Base-by-base conservation (phyloP, 2,113 vertebrate genomes). In the Dasyprocta punctata region DNA sequence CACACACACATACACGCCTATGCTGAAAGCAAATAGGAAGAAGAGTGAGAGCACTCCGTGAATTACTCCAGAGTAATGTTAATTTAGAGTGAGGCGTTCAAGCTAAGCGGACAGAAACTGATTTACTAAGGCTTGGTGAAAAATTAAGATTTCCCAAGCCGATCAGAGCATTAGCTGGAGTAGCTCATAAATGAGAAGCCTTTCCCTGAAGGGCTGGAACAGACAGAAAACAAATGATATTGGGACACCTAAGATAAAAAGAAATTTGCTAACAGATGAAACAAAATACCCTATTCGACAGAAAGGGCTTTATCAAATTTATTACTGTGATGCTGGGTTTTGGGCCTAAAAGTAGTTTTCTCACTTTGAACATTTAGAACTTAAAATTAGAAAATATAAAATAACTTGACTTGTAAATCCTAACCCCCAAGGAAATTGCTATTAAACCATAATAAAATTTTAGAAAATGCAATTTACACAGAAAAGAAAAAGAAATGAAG, bases 371-470 rank as follows among this genome's bases (percentile, higher is more conserved):
- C 5, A 88, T 85, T 90, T 69, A 44, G 16, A 61, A 56, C 84
- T 96, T 98, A 86, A 98, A 97, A 92, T 98, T 84, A 94, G 52
- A 95, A 14, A 92, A 85, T 82, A 91, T 95, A 93, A 96, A 98
- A 95, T 89, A 63, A 49, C 49, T 85, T 86, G 52, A 73, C 75
- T 97, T 95, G 41, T 69, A 91, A 89, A 38, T 71, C 38, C 52
- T 94, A 94, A 93, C 33, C 58, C 63, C 91, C 75, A 92, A 95
- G 49, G 92, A 98, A 97, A 67, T 69, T 73, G 75, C 26, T 80
- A 95, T 90, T 69, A 94, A 95, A 95, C 63, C 44, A 33, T 86
- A 97, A 94, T n/a, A 22, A 92, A 95, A 97, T 86, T 81, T 97
- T 96, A 96, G 85, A 96, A 97, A 82, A 97, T 20, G 0, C 73